Percentiles rank a stretch among this genome's conserved stretches.
Evolutionary conservation across 2,113 vertebrate genomes (phyloP).

Genomic region (Ictalurus furcatus): DNA sequence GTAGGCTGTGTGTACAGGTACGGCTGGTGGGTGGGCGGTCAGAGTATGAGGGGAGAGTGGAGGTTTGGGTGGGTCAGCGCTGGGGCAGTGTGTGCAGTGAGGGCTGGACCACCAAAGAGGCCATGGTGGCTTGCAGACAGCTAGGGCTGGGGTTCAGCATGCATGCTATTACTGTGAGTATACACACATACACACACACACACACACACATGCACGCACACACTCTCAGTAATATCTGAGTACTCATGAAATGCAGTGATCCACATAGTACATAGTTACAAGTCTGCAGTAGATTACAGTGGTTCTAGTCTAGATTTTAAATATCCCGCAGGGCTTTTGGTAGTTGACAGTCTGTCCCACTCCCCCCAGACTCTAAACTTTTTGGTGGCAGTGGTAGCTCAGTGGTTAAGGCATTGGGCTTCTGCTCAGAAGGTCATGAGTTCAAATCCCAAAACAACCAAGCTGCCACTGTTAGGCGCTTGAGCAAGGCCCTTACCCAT

Average conservation of each 20-base stretch:
- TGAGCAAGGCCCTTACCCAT: too few relatives aligned
- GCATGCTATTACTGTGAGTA: slow-evolving; percentile 86
- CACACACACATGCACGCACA: slow-evolving; percentile 8
- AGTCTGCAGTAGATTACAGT: neutral
- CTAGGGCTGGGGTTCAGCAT: slow-evolving; percentile 85
- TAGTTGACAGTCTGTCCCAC: too few relatives aligned
- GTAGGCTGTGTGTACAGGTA: slow-evolving; percentile 72
- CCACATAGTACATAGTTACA: neutral
- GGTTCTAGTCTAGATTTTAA: neutral
- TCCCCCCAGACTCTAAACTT: too few relatives aligned
- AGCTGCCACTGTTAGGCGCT: too few relatives aligned
- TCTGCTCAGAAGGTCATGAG: too few relatives aligned
- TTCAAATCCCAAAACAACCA: too few relatives aligned
- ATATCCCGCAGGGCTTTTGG: too few relatives aligned
- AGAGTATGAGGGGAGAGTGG: slow-evolving; percentile 80
- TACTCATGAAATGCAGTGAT: neutral
- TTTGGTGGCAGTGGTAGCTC: too few relatives aligned
- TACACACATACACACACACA: slow-evolving; percentile 14
- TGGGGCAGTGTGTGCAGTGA: slow-evolving; percentile 86
- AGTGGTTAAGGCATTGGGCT: too few relatives aligned
- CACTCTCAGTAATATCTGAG: neutral
- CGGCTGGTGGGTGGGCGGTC: slow-evolving; percentile 80
- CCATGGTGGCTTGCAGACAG: slow-evolving; percentile 86
- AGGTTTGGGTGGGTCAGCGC: slow-evolving; percentile 81
- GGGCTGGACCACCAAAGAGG: slow-evolving; percentile 84